These are phyloP conservation scores for Eurytemora carolleeae DNA, from an alignment of 1,140 invertebrate species.

Conservation along the genomic window DNA sequence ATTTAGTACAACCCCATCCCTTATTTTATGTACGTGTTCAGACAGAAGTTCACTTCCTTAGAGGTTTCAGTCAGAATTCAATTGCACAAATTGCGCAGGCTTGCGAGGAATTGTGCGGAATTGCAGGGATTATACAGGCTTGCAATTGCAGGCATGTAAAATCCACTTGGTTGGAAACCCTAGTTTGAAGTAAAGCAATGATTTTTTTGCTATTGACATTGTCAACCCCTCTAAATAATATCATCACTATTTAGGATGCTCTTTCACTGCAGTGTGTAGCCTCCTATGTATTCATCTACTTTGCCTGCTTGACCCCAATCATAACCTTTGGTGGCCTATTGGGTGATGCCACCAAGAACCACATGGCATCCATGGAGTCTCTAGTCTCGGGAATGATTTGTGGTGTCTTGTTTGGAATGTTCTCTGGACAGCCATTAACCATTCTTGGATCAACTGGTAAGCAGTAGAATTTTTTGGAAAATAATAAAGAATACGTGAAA, in stretches of 20 bases:
- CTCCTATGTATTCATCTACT: slow-evolving; percentile 95
- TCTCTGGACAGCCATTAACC: slow-evolving; percentile 91
- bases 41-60: too few relatives aligned
- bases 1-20: too few relatives aligned
- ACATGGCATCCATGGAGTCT: slow-evolving; percentile 97
- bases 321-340: slow-evolving; percentile 90
- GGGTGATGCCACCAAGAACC: slow-evolving; percentile 77
- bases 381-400: slow-evolving; percentile 84
- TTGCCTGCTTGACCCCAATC: slow-evolving; percentile 91
- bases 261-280: slow-evolving; percentile 80
- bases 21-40: too few relatives aligned
- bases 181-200: too few relatives aligned
- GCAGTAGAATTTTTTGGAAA: too few relatives aligned
- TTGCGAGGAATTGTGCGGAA: too few relatives aligned
- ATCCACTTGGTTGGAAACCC: too few relatives aligned
- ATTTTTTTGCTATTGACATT: not conserved
- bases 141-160: too few relatives aligned
- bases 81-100: too few relatives aligned
- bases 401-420: slow-evolving; percentile 83
- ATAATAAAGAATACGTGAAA: too few relatives aligned
- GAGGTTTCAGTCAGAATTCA: too few relatives aligned
- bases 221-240: slow-evolving; percentile 16
- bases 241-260: slow-evolving; percentile 49
- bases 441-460: slow-evolving; percentile 85
- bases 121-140: too few relatives aligned